Conservation (phyloP, 23 tunicate species). For the Ascidia mentula region DNA sequence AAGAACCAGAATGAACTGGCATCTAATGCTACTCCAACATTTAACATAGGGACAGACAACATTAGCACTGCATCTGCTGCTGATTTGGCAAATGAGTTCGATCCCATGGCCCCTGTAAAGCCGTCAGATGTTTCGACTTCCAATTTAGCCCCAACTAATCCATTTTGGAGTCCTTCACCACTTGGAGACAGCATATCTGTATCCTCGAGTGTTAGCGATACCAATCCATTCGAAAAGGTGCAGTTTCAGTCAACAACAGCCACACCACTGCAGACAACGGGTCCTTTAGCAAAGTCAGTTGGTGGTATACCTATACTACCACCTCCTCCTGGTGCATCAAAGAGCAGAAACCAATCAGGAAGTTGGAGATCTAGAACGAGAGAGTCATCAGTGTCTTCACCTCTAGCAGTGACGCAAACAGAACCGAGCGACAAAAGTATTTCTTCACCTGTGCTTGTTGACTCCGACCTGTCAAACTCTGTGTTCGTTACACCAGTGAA, state of each 20-base stretch:
- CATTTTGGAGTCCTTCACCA: constrained; percentile 68
- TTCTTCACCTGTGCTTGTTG: not conserved
- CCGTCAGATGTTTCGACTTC: not conserved
- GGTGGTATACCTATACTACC: constrained; percentile 12
- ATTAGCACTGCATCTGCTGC: not conserved
- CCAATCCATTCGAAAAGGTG: constrained; percentile 47
- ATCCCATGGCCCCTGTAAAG: constrained; percentile 10
- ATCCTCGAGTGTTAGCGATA: constrained; percentile 39
- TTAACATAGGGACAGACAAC: constrained; percentile 3
- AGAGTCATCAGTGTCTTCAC: constrained; percentile 17
- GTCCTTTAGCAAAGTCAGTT: not conserved
- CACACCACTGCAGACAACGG: not conserved
- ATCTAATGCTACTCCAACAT: not conserved
- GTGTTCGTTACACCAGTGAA: not conserved
- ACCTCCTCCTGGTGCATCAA: constrained; percentile 46
- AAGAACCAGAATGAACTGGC: constrained; percentile 20
- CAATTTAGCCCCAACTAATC: constrained; percentile 43
- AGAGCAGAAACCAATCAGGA: constrained; percentile 20
- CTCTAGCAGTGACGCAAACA: not conserved
- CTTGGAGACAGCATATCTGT: constrained; percentile 47
- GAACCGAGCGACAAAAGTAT: constrained; percentile 12
- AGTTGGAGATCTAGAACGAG: constrained; percentile 19
- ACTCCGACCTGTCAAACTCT: not conserved
- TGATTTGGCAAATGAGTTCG: not conserved
- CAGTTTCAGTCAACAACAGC: constrained; percentile 39